These are phyloP conservation scores for Plebejus argus DNA, from an alignment of 2,888 invertebrate genomes.

Conservation along the genomic window DNA sequence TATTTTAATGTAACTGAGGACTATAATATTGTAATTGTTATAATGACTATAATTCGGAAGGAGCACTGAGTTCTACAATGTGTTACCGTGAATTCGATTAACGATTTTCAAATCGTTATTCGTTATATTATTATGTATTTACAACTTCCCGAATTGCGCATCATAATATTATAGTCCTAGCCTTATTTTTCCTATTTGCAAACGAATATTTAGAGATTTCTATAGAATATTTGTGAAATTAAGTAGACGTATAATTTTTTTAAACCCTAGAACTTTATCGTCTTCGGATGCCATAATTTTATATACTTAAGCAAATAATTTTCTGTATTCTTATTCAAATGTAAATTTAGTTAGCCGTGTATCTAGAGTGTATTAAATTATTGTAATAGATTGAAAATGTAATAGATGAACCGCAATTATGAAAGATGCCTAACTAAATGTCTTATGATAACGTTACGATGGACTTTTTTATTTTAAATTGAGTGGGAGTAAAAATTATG, in stretches of 20 bases:
- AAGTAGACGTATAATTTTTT: conserved; percentile 3
- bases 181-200: neutral
- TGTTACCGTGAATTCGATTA: neutral
- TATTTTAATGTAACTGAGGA: neutral
- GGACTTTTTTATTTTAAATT: conserved; percentile 59
- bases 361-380: conserved; percentile 38
- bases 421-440: conserved; percentile 72
- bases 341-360: conserved; percentile 30
- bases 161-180: no score
- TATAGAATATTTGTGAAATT: conserved; percentile 2
- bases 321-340: conserved; percentile 9
- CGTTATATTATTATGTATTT: no score
- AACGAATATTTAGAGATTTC: neutral
- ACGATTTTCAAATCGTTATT: neutral
- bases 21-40: neutral
- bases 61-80: neutral
- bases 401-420: conserved; percentile 52
- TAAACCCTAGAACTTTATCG: conserved; percentile 2
- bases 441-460: conserved; percentile 68
- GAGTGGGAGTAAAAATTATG: conserved; percentile 69
- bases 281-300: conserved; percentile 32
- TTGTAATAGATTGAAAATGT: conserved; percentile 71
- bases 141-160: no score
- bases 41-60: neutral
- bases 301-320: conserved; percentile 20